phyloP scores from a whole-genome alignment of 2,797 vertebrate species.

The Neostethus bicornis region DNA sequence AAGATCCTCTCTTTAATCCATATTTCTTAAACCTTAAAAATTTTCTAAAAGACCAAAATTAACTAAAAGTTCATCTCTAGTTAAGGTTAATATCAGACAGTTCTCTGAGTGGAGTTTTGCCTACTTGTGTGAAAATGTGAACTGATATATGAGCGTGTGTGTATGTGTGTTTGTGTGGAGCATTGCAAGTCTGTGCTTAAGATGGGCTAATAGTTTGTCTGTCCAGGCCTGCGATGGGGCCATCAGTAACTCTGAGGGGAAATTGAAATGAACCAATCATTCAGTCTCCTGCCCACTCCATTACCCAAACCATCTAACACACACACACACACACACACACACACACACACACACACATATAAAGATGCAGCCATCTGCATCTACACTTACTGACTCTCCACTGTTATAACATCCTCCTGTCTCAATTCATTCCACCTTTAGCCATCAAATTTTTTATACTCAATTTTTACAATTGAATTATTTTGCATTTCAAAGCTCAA shows the following conservation, averaged over 20 bases:
- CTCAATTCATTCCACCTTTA: slow-evolving; percentile 21
- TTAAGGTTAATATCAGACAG: too few relatives aligned
- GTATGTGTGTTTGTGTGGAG: not conserved
- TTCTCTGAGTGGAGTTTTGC: not conserved
- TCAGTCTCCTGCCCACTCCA: slow-evolving; percentile 51
- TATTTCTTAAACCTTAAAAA: too few relatives aligned
- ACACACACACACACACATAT: slow-evolving; percentile 6
- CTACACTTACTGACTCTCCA: slow-evolving; percentile 16
- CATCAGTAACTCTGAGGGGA: slow-evolving; percentile 56
- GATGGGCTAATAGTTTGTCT: slow-evolving; percentile 41
- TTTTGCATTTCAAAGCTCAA: slow-evolving; percentile 12
- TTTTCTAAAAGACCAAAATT: too few relatives aligned
- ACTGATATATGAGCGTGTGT: not conserved
- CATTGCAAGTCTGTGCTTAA: slow-evolving; percentile 3
- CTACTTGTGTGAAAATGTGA: not conserved
- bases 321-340: slow-evolving; percentile 4
- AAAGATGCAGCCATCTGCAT: not conserved
- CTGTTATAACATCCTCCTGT: slow-evolving; percentile 31
- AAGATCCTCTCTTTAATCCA: too few relatives aligned
- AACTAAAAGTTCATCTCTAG: too few relatives aligned
- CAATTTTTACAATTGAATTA: slow-evolving; percentile 16
- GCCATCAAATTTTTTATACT: slow-evolving; percentile 20
- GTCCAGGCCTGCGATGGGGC: slow-evolving; percentile 35
- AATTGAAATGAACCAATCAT: slow-evolving; percentile 61
- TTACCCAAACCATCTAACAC: slow-evolving; percentile 43